A percentile compares a stretch with the other conserved stretches of the same genome.
Evolutionary conservation across 2,797 vertebrate species (phyloP).

Genomic region (Hipposideros larvatus): DNA sequence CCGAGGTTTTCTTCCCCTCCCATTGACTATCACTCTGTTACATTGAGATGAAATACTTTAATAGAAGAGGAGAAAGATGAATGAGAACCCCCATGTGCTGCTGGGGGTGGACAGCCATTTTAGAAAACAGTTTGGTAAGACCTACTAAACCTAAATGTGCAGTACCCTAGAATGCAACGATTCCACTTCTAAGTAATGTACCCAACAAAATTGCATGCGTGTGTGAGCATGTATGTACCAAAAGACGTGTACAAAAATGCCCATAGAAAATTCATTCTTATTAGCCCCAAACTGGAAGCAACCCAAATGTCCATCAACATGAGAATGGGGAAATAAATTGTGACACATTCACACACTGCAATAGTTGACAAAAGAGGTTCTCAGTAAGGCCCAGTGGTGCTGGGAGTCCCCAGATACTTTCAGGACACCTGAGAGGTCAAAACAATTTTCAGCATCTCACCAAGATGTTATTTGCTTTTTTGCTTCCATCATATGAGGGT

Average conservation of each 20-base stretch:
- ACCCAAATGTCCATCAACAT: accelerated
- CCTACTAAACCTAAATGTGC: background rate
- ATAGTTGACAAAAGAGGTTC: accelerated
- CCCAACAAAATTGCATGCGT: too few species aligned
- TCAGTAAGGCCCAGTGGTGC: accelerated
- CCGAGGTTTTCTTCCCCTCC: background rate
- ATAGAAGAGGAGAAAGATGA: background rate
- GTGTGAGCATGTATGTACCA: background rate
- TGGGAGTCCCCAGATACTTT: accelerated
- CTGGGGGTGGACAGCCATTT: background rate
- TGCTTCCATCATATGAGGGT: accelerated
- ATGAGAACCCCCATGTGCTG: background rate
- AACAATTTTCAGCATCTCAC: background rate
- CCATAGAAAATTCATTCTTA: background rate
- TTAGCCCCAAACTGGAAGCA: background rate
- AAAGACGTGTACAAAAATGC: background rate
- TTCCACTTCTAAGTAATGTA: too few species aligned
- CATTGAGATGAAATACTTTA: background rate
- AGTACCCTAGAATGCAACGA: background rate
- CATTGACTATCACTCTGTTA: background rate
- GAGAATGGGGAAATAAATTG: background rate
- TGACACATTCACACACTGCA: accelerated
- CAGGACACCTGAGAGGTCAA: background rate
- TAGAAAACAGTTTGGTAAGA: background rate
- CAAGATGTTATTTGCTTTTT: background rate